Conservation (phyloP, 2,113 vertebrate species). For the Micromys minutus region DNA sequence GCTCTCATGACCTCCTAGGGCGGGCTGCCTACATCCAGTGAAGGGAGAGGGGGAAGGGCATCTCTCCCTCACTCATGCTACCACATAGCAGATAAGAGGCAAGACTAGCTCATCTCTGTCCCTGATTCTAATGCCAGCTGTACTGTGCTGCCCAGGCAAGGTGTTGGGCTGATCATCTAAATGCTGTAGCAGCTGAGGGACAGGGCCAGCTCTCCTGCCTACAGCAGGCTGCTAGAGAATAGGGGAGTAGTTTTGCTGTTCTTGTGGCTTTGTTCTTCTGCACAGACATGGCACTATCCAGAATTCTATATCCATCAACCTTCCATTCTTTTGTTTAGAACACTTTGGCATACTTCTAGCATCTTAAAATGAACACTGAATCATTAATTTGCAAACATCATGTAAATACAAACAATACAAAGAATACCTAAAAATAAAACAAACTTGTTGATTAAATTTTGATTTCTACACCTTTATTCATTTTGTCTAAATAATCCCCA, state of each 20-base stretch:
- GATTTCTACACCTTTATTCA: background rate
- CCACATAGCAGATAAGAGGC: background rate
- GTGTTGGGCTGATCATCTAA: background rate
- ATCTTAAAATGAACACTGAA: conserved; percentile 9
- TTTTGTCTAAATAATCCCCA: background rate
- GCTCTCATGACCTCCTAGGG: background rate
- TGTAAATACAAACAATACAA: background rate
- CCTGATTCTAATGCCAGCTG: background rate
- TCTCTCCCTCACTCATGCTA: background rate
- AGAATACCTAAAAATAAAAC: background rate
- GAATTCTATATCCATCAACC: background rate
- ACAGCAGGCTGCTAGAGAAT: background rate
- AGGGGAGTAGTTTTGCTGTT: background rate
- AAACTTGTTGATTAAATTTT: background rate
- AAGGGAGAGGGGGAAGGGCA: background rate
- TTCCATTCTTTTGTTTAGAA: background rate
- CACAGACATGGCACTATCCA: background rate
- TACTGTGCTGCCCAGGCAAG: background rate
- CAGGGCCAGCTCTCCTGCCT: background rate
- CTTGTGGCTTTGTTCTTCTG: background rate
- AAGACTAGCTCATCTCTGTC: background rate
- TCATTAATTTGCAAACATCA: background rate
- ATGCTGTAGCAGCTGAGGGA: background rate
- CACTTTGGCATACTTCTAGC: background rate
- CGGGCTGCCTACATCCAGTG: background rate